Base-by-base conservation (phyloP, 2,113 vertebrate species). In the Toxotes jaculatrix region DNA sequence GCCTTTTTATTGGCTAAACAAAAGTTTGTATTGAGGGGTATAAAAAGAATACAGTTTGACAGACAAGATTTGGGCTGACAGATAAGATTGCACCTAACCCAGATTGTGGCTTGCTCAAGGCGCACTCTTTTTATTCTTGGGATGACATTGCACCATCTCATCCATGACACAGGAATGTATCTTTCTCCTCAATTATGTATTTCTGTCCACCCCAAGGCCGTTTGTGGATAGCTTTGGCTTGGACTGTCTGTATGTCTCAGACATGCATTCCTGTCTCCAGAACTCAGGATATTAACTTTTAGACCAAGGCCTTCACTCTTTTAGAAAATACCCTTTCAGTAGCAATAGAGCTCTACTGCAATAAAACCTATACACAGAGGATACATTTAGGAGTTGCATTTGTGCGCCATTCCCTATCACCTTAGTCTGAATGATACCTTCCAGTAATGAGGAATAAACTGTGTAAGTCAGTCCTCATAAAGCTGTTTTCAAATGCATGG, bases 61-160 rank as follows among this genome's bases (percentile, higher is more conserved):
- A 56, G 88, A 90, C 7, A 49, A 59, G 67, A 91, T 83, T 64
- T 38, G 53, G 56, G 6, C 62, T 85, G 88, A 83, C 77, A 73
- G 83, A 83, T 69, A 55, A 71, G 49, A 81, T 83, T 70, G 40
- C 84, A 86, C 82, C 78, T 80, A 69, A n/a, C n/a, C 34, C 60
- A 59, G 64, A 86, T 77, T 83, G 71, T 42, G 77, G 63, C 67
- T 27, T 72, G 85, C 88, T 91, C 45, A 67, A 76, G 83, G 86
- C 89, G 11, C 4, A 4, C 42, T 23, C 6, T 65, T 83, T 76
- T 84, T 88, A 88, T 89, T 90, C 77, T 79, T 82, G 57, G 62
- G 57, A 84, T 70, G 80, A 84, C 86, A 90, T 88, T 83, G 90
- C 80, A 89, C 49, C 77, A 80, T 87, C 67, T 74, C 79, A 83